A percentile compares a stretch with the other conserved stretches of the same genome.
Evolutionary conservation across 2,888 invertebrate species (phyloP).

Genomic region (Mystacides longicornis): DNA sequence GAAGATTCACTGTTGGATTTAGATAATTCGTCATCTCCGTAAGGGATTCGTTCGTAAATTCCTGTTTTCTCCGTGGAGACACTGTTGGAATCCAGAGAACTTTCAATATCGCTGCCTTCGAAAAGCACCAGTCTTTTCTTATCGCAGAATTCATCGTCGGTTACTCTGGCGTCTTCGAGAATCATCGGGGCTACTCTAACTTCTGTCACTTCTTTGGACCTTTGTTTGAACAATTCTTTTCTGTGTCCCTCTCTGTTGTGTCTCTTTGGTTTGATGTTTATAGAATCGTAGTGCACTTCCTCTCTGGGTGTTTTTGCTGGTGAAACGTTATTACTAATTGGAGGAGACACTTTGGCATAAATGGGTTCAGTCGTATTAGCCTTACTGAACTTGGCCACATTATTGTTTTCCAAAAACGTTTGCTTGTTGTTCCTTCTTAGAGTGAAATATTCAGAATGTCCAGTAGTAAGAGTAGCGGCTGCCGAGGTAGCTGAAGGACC

Average conservation of each 20-base stretch:
- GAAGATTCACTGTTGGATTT: conserved; percentile 30
- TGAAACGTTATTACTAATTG: conserved; percentile 38
- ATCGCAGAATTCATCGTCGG: conserved; percentile 10
- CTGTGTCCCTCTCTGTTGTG: conserved; percentile 15
- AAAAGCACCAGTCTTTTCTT: not conserved
- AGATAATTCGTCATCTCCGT: conserved; percentile 7
- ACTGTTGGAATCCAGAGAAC: conserved; percentile 2
- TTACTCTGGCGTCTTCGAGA: conserved; percentile 7
- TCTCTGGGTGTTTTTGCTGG: conserved; percentile 37
- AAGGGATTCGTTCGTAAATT: conserved; percentile 10
- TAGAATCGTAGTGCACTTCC: conserved; percentile 46
- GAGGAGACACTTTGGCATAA: conserved; percentile 45
- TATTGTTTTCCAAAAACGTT: conserved; percentile 39
- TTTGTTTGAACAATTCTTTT: conserved; percentile 20
- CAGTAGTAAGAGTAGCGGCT: conserved; percentile 32
- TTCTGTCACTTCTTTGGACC: conserved; percentile 21
- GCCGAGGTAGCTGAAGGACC: conserved; percentile 26
- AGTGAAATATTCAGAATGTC: conserved; percentile 47
- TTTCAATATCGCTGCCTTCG: conserved; percentile 7
- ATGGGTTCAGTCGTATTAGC: conserved; percentile 37
- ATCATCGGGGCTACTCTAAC: conserved; percentile 21
- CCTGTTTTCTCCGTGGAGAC: not conserved
- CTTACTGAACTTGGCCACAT: conserved; percentile 32
- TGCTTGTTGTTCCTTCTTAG: conserved; percentile 42
- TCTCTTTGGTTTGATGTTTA: conserved; percentile 44